These are phyloP conservation scores for Sula dactylatra DNA, from an alignment of 2,113 vertebrate species.

Conservation along the genomic window DNA sequence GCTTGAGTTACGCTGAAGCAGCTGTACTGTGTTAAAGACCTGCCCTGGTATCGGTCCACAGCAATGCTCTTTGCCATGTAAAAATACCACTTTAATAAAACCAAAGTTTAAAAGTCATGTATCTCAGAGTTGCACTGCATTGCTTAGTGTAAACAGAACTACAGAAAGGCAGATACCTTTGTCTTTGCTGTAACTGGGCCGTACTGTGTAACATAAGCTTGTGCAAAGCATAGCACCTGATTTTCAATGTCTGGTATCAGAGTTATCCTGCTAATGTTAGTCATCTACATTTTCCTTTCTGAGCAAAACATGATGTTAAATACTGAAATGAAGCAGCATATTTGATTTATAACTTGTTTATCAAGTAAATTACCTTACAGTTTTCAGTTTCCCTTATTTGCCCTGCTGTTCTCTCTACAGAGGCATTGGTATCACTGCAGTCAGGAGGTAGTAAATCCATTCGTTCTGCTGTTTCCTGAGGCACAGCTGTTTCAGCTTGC, in stretches of 20 bases:
- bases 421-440: not conserved
- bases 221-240: not conserved
- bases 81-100: not conserved
- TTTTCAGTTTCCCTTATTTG: not conserved
- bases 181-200: not conserved
- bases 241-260: not conserved
- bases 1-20: not conserved
- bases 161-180: not conserved
- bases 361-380: not conserved
- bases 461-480: slow-evolving; percentile 5
- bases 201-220: not conserved
- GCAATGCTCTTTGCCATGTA: not conserved
- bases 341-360: not conserved
- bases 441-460: slow-evolving; percentile 36
- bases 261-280: not conserved
- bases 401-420: not conserved
- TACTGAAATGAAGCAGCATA: not conserved
- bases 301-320: not conserved
- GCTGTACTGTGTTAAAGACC: not conserved
- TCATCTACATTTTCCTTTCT: not conserved
- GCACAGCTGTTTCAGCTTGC: slow-evolving; percentile 43
- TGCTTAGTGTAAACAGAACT: not conserved
- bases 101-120: not conserved
- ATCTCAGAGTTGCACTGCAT: not conserved
- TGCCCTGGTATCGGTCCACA: not conserved